Base-by-base conservation (phyloP, 2,113 vertebrate species). In the Centropus unirufus region DNA sequence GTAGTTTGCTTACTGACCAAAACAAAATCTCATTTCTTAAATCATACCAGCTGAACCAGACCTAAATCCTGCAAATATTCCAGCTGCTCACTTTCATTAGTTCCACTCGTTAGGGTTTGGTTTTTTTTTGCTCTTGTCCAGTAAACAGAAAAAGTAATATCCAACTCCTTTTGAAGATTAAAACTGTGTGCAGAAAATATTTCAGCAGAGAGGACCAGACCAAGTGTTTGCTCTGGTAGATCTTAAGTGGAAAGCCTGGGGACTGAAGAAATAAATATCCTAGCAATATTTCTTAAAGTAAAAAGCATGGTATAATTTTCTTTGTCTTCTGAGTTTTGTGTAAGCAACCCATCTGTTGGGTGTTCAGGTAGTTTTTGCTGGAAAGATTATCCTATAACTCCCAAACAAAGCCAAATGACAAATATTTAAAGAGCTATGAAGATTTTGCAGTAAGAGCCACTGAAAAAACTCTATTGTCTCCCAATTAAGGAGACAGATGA, bases 361-460 rank as follows among this genome's bases (percentile, higher is more conserved):
- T 92, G 84, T 77, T 62, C 89, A 47, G 84, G 83, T 95, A 78
- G 52, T 89, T 96, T 93, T 29, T 73, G 49, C 40, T 82, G 36
- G 29, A 79, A 89, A 91, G 34, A 73, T 82, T 47, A 76, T 79
- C 27, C 44, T 89, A 3, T 58, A 84, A 84, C 21, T 20, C 9
- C 47, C 29, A 91, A 91, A 46, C 44, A 91, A 95, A 89, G 24
- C n/a, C 46, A 92, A 91, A 58, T 52, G 83, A 91, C 74, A 85
- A 76, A 77, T 91, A 95, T 85, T 92, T 89, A 74, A 85, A 87
- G 24, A 77, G 3, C 23, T 69, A 87, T 83, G 55, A 76, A 54
- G 58, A 87, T 58, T 93, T 87, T 67, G 32, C 30, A 46, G 18
- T 29, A 74, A 69, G 13, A 89, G 11, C 20, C 63, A 87, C 26